phyloP scores from a whole-genome alignment of 2,888 invertebrate genomes.

The Sesia bembeciformis region DNA sequence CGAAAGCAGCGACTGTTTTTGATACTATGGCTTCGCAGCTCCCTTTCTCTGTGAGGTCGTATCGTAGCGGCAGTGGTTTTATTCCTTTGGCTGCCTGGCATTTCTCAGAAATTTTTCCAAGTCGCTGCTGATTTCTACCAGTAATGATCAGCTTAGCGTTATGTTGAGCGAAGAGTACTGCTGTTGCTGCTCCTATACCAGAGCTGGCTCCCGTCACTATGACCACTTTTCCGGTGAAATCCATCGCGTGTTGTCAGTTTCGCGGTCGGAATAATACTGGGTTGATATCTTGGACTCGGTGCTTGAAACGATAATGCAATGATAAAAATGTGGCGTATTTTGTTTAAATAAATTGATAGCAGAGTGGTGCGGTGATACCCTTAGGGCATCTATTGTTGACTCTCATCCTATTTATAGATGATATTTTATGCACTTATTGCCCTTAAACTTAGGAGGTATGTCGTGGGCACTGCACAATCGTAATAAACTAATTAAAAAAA shows the following conservation, averaged over 20 bases:
- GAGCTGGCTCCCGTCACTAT: constrained; percentile 75
- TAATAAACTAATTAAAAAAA: too few species aligned
- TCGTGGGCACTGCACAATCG: too few species aligned
- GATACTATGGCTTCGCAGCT: constrained; percentile 78
- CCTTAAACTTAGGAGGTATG: too few species aligned
- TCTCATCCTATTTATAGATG: too few species aligned
- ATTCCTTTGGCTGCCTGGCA: constrained; percentile 31
- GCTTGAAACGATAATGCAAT: too few species aligned
- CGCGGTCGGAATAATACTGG: neutral
- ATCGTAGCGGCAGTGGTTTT: constrained; percentile 61
- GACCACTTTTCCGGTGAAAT: constrained; percentile 60
- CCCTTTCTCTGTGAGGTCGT: constrained; percentile 76
- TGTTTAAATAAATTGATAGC: too few species aligned
- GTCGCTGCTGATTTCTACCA: constrained; percentile 76
- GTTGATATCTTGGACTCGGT: neutral
- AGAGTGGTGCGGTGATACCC: too few species aligned
- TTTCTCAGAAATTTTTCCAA: constrained; percentile 67
- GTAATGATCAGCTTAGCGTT: constrained; percentile 73
- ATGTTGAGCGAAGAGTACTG: constrained; percentile 69
- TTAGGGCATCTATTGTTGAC: too few species aligned
- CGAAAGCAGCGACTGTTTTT: constrained; percentile 77
- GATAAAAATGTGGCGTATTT: too few species aligned
- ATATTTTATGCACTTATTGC: too few species aligned
- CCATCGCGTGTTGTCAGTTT: constrained; percentile 21
- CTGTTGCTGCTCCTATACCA: constrained; percentile 28